Evolutionary conservation across 2,888 invertebrate genomes (phyloP).

Genomic region (Drosophila paranaensis): DNA sequence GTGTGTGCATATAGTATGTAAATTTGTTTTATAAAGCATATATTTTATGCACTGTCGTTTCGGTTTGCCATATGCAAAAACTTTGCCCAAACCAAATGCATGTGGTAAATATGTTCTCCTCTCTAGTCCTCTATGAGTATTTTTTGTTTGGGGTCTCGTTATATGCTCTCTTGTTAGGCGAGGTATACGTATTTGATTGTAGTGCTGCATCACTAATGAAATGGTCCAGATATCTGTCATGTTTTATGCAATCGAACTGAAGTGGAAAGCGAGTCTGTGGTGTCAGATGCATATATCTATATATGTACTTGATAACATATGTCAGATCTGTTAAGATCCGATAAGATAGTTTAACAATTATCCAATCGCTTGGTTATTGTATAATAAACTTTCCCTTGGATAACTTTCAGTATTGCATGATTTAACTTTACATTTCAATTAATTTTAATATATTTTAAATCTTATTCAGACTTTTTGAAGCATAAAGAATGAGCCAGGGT

Average conservation of each 20-base stretch:
- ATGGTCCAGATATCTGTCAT: not conserved
- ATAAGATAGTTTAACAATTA: not conserved
- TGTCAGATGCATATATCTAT: not conserved
- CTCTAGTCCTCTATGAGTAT: slow-evolving; percentile 18
- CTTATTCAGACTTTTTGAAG: no score
- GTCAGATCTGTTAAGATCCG: not conserved
- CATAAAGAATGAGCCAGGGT: no score
- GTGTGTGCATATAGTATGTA: slow-evolving; percentile 49
- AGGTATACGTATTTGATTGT: slow-evolving; percentile 18
- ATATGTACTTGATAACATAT: not conserved
- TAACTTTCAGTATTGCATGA: not conserved
- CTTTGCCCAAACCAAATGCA: slow-evolving; percentile 53
- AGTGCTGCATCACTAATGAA: not conserved
- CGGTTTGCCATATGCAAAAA: slow-evolving; percentile 65
- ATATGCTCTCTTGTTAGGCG: slow-evolving; percentile 20
- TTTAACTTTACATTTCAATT: not conserved
- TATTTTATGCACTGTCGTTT: slow-evolving; percentile 77
- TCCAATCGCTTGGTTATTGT: not conserved
- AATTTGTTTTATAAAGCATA: slow-evolving; percentile 69
- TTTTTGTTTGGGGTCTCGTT: slow-evolving; percentile 28
- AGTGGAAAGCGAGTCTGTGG: not conserved
- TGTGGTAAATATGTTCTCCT: slow-evolving; percentile 37
- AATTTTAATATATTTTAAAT: no score
- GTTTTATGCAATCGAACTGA: not conserved
- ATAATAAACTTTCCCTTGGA: not conserved